Base-by-base conservation (phyloP, 2,113 vertebrate genomes). In the Coracopsis vasa region DNA sequence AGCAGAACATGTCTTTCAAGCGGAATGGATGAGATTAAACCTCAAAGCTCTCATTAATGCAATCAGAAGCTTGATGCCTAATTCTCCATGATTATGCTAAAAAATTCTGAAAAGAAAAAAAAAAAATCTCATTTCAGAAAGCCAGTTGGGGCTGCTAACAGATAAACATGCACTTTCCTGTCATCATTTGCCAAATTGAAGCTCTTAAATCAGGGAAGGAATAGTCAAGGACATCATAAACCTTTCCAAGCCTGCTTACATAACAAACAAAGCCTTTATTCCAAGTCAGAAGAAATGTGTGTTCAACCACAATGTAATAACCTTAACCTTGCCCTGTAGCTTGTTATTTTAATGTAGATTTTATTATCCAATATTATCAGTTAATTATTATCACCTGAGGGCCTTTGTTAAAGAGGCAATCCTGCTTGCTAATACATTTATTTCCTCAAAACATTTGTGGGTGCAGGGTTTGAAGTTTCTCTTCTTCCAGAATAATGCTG, bases 141-240 rank as follows among this genome's bases (percentile, higher is more conserved):
- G 41, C 62, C 90, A 73, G 70, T 96, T 93, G 78, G 56, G 81
- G 78, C 81, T 94, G 70, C 81, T 92, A 87, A 91, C 58, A 94
- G 87, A 94, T 80, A 94, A 95, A 89, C 89, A 82, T 50, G 41
- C 53, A 45, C 74, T 96, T 94, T 65, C 28, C 70, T 96, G 84
- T 94, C 94, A 96, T 96, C 95, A 42, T 94, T 95, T 96, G 94
- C 94, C 93, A 97, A 96, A 95, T 1, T 82, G 90, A 94, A 95
- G 90, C 77, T 95, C 92, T 96, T 97, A 95, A 95, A 97, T 92
- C 86, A 82, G 62, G 31, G 66, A 91, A 95, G 74, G 61, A 94
- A 91, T 89, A 94, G 84, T 95, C 93, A 95, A 96, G 93, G 93
- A 96, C 89, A 88, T 80, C 70, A 53, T 77, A 94, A 97, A 96